Conservation (phyloP, 92 coral and sea anemone genomes). For the Porites divaricata region DNA sequence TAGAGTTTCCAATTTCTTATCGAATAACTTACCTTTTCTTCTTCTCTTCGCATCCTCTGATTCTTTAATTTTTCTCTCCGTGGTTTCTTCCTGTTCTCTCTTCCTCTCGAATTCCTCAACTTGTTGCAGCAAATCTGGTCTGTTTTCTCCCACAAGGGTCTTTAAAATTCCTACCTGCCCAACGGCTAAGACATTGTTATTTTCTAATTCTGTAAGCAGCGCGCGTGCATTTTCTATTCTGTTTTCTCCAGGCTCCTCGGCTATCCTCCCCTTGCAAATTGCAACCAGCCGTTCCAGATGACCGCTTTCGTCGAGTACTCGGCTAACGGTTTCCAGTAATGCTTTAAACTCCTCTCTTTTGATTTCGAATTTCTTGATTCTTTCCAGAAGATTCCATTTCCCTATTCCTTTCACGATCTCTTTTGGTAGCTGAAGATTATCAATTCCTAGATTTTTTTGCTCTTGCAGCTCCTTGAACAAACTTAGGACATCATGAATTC, state of each 20-base stretch:
- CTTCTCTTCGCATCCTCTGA: conserved; percentile 3
- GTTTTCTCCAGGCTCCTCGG: neutral
- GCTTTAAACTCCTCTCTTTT: neutral
- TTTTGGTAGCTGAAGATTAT: conserved; percentile 1
- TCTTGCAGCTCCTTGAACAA: neutral
- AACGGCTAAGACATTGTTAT: conserved; percentile 11
- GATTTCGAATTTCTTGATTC: neutral
- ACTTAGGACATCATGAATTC: neutral
- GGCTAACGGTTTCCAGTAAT: neutral
- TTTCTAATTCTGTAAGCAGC: conserved; percentile 50
- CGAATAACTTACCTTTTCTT: conserved; percentile 4
- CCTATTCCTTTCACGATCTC: neutral
- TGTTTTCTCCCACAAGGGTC: conserved; percentile 10
- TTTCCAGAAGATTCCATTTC: neutral
- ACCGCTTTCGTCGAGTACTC: conserved; percentile 1
- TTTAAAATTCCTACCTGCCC: conserved; percentile 29
- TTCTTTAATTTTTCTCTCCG: conserved; percentile 2
- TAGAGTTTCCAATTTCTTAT: too few relatives aligned
- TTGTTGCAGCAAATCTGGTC: conserved; percentile 33
- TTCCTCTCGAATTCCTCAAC: conserved; percentile 31
- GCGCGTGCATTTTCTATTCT: neutral
- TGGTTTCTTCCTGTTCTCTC: neutral
- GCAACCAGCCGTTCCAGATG: neutral
- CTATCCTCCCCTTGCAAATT: neutral
- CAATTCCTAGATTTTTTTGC: conserved; percentile 6